Conservation (phyloP, 2,113 vertebrate genomes). For the Myrmecophaga tridactyla region DNA sequence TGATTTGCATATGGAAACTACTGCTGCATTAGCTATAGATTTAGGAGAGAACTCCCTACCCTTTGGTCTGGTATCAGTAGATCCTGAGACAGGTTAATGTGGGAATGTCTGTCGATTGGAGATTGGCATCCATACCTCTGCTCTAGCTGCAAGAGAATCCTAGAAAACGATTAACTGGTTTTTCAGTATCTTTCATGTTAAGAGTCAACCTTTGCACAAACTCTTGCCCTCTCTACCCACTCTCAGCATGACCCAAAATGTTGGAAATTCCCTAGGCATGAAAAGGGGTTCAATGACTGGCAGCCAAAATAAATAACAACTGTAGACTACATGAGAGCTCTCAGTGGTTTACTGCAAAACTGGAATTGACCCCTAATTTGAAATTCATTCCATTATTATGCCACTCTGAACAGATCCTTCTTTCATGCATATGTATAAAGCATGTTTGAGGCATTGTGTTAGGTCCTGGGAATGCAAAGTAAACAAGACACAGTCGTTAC, state of each 20-base stretch:
- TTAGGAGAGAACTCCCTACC: background rate
- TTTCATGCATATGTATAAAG: background rate
- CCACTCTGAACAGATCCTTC: background rate
- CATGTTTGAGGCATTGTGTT: background rate
- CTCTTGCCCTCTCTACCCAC: rapidly evolving
- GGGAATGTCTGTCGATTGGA: background rate
- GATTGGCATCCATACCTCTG: rapidly evolving
- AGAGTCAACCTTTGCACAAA: background rate
- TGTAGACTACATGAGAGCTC: background rate
- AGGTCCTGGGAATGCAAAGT: background rate
- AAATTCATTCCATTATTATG: background rate
- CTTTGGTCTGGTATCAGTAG: background rate
- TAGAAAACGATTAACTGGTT: background rate
- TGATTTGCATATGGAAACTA: background rate
- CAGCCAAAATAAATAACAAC: constrained; percentile 9
- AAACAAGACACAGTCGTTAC: background rate
- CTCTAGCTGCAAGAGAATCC: background rate
- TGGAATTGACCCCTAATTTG: background rate
- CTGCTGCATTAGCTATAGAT: background rate
- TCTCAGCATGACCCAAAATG: background rate
- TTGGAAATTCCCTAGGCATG: background rate
- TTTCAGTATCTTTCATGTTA: background rate
- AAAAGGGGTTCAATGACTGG: background rate
- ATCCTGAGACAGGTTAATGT: background rate
- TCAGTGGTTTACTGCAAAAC: background rate